phyloP scores from a whole-genome alignment of 2,888 invertebrate species.

The Pammene fasciana region DNA sequence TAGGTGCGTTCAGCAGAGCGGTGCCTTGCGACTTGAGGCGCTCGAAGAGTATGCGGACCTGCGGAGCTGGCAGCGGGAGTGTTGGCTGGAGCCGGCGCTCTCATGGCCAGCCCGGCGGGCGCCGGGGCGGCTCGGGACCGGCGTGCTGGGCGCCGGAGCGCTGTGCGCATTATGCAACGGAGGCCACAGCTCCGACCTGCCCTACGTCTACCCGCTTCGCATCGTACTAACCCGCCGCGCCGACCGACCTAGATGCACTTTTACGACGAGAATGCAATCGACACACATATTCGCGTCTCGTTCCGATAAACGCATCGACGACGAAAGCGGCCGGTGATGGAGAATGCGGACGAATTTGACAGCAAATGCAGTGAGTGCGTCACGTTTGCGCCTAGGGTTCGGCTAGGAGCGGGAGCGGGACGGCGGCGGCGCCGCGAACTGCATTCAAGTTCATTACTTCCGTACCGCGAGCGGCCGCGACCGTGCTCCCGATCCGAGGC shows the following conservation, averaged over 20 bases:
- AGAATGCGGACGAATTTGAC: conserved; percentile 82
- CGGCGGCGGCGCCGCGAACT: conserved; percentile 68
- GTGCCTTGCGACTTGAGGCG: conserved; percentile 72
- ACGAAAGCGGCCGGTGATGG: conserved; percentile 82
- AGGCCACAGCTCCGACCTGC: conserved; percentile 70
- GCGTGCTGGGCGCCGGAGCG: conserved; percentile 64
- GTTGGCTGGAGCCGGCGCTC: conserved; percentile 60
- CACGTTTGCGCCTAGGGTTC: conserved; percentile 75
- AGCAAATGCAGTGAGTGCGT: conserved; percentile 79
- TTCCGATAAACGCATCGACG: conserved; percentile 83
- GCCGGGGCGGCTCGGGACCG: conserved; percentile 50
- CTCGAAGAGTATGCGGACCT: conserved; percentile 72
- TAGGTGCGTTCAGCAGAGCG: conserved; percentile 46
- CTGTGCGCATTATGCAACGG: conserved; percentile 75
- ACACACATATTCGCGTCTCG: conserved; percentile 83
- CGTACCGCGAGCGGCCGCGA: conserved; percentile 69
- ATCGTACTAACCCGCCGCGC: conserved; percentile 75
- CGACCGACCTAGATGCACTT: conserved; percentile 83
- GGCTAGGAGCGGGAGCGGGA: conserved; percentile 71
- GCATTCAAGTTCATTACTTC: conserved; percentile 85
- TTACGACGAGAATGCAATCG: conserved; percentile 82
- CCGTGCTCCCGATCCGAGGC: conserved; percentile 69
- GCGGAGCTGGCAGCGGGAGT: conserved; percentile 31
- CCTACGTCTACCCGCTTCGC: conserved; percentile 76
- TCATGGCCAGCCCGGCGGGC: conserved; percentile 51